phyloP scores from a whole-genome alignment of 2,113 vertebrate species.

The Phalacrocorax pelagicus region DNA sequence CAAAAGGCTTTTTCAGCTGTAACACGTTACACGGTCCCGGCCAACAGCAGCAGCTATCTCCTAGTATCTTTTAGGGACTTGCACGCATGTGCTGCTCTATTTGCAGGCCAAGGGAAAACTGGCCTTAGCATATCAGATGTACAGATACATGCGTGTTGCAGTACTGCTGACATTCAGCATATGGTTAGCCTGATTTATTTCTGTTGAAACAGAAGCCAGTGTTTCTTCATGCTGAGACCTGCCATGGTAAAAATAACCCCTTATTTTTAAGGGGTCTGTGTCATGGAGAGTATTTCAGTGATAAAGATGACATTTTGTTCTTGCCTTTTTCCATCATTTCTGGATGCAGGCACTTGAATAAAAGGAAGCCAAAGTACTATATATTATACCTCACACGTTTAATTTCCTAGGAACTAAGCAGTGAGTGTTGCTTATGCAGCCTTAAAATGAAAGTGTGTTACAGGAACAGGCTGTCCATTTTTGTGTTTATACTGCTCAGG shows the following conservation, averaged over 20 bases:
- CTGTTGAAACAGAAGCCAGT: neutral
- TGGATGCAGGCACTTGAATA: neutral
- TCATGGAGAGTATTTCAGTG: neutral
- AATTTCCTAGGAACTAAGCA: neutral
- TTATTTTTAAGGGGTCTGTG: neutral
- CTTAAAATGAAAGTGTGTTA: neutral
- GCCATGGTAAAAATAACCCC: neutral
- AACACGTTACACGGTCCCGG: accelerated
- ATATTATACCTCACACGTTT: neutral
- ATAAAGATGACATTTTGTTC: neutral
- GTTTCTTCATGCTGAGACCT: neutral
- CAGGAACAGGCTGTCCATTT: neutral
- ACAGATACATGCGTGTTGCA: neutral
- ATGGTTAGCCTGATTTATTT: neutral
- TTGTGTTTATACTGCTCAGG: neutral
- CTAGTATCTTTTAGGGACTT: neutral
- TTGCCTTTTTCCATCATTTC: neutral
- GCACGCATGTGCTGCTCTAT: neutral
- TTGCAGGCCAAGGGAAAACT: neutral
- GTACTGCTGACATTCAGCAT: neutral
- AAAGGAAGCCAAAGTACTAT: neutral
- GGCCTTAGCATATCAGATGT: neutral
- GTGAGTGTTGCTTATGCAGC: neutral
- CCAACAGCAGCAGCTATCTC: neutral
- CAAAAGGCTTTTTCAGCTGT: neutral